Evolutionary conservation across 2,888 invertebrate genomes (phyloP).

Genomic region (Nemotelus nigrinus): DNA sequence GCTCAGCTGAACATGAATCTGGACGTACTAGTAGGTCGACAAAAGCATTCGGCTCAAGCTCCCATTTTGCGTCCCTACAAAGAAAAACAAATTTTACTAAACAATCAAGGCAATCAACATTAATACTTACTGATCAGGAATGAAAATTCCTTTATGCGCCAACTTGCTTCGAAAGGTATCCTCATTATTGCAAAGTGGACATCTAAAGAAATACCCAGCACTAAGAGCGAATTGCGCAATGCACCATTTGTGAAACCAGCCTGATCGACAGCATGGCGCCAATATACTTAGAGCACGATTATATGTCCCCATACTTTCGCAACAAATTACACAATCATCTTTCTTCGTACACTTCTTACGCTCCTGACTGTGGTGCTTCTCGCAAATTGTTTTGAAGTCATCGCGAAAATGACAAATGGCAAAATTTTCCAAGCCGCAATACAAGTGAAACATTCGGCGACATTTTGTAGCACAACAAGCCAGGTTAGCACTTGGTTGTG

Average conservation of each 20-base stretch:
- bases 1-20: conserved; percentile 69
- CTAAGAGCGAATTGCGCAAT: conserved; percentile 76
- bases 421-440: conserved; percentile 75
- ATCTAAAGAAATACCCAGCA: conserved; percentile 85
- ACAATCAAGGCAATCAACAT: not conserved
- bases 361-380: conserved; percentile 51
- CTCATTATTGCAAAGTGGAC: conserved; percentile 82
- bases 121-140: conserved; percentile 77
- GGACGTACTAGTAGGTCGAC: conserved; percentile 75
- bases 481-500: conserved; percentile 73
- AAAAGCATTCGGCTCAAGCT: conserved; percentile 78
- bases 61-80: conserved; percentile 85
- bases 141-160: conserved; percentile 75
- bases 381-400: conserved; percentile 67
- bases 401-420: conserved; percentile 73
- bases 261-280: conserved; percentile 81
- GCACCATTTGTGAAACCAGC: conserved; percentile 81
- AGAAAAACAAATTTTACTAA: conserved; percentile 71
- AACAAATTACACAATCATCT: conserved; percentile 75
- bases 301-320: conserved; percentile 68
- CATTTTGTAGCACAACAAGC: conserved; percentile 76
- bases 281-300: conserved; percentile 68
- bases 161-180: conserved; percentile 72
- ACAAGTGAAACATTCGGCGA: conserved; percentile 76
- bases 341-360: conserved; percentile 6